These are phyloP conservation scores for Allophyes oxyacanthae DNA, from an alignment of 2,888 invertebrate genomes.

Conservation along the genomic window DNA sequence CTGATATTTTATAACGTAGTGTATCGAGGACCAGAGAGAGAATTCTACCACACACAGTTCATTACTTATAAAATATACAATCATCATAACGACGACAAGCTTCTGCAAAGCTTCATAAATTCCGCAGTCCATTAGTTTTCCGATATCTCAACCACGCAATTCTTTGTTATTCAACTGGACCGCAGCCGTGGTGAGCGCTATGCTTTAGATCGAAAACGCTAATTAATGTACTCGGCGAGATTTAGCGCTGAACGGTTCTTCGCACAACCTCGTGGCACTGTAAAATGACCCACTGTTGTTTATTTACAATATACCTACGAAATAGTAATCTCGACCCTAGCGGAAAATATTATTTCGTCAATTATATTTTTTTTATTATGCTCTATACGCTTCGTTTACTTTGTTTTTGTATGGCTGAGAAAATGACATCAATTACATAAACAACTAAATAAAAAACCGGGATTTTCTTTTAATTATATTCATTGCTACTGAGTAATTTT, in stretches of 20 bases:
- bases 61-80: conserved; percentile 51
- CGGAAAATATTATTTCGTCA: conserved; percentile 47
- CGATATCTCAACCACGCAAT: conserved; percentile 83
- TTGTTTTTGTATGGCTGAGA: conserved; percentile 29
- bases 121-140: conserved; percentile 82
- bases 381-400: conserved; percentile 30
- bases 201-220: conserved; percentile 86
- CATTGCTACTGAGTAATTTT: conserved; percentile 2
- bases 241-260: conserved; percentile 72
- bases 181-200: conserved; percentile 75
- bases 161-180: conserved; percentile 86
- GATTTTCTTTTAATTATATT: conserved; percentile 4
- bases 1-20: conserved; percentile 47
- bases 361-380: conserved; percentile 48
- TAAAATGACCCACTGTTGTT: conserved; percentile 55
- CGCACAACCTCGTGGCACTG: conserved; percentile 61
- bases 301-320: conserved; percentile 42
- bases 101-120: conserved; percentile 78
- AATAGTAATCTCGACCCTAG: conserved; percentile 29
- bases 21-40: conserved; percentile 44
- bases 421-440: conserved; percentile 34
- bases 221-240: conserved; percentile 84
- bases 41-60: conserved; percentile 37
- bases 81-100: conserved; percentile 61
- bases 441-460: conserved; percentile 19